Conservation (phyloP, 2,113 vertebrate species). For the Istiophorus platypterus region DNA sequence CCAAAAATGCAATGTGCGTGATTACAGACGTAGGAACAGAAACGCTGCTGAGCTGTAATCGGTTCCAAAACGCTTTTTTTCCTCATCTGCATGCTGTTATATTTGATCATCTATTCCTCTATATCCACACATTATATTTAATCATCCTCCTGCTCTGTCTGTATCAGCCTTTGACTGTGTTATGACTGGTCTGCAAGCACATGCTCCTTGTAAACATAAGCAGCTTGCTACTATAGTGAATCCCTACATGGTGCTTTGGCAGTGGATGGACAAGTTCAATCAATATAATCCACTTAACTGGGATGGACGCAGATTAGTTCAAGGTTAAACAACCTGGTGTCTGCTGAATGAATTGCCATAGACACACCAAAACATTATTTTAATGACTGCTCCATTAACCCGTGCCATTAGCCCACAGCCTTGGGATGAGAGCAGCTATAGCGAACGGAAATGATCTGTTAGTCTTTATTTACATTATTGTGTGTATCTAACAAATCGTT, state of each 20-base stretch:
- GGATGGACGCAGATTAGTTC: slow-evolving; percentile 68
- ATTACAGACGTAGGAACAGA: slow-evolving; percentile 5
- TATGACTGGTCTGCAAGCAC: slow-evolving; percentile 56
- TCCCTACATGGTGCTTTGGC: slow-evolving; percentile 54
- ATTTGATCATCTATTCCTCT: slow-evolving; percentile 32
- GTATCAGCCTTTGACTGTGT: slow-evolving; percentile 10
- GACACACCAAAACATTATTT: slow-evolving; percentile 24
- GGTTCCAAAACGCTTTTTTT: slow-evolving; percentile 25
- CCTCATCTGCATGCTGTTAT: slow-evolving; percentile 32
- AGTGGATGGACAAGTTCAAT: slow-evolving; percentile 62
- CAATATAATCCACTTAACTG: slow-evolving; percentile 74
- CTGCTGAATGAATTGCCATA: slow-evolving; percentile 52
- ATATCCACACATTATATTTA: slow-evolving; percentile 23
- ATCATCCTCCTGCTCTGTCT: slow-evolving; percentile 30
- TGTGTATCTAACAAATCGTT: slow-evolving; percentile 21
- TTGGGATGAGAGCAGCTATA: neutral
- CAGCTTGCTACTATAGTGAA: slow-evolving; percentile 46
- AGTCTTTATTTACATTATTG: slow-evolving; percentile 17
- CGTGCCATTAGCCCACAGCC: neutral
- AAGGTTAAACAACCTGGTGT: slow-evolving; percentile 68
- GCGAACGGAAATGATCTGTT: neutral
- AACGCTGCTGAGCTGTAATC: slow-evolving; percentile 41
- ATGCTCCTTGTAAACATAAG: slow-evolving; percentile 66
- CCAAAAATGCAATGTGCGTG: slow-evolving; percentile 29
- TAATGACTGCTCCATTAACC: slow-evolving; percentile 49